Percentiles rank a stretch among this genome's conserved stretches.
phyloP scores from a whole-genome alignment of 2,888 invertebrate genomes.

The Euspilapteryx auroguttella region DNA sequence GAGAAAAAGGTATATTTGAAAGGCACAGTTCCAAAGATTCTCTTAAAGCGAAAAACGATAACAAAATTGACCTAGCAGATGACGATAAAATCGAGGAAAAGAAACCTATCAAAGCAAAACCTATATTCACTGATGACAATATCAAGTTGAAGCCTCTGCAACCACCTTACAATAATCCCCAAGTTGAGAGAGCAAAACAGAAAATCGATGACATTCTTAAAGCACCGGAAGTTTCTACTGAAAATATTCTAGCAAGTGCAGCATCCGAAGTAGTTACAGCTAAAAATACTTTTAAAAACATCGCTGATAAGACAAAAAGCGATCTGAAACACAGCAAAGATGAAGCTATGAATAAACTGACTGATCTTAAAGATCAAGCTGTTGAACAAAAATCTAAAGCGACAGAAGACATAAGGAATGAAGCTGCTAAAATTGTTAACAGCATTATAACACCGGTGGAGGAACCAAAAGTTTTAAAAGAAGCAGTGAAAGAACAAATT shows the following conservation, averaged over 20 bases:
- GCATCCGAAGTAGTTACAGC: slow-evolving; percentile 17
- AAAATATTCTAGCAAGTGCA: slow-evolving; percentile 31
- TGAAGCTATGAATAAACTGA: slow-evolving; percentile 20
- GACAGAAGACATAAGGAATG: slow-evolving; percentile 30
- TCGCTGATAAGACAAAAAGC: slow-evolving; percentile 13
- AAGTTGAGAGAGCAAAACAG: slow-evolving; percentile 46
- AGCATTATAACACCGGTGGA: slow-evolving; percentile 51
- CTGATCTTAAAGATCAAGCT: slow-evolving; percentile 24
- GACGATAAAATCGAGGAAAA: slow-evolving; percentile 13
- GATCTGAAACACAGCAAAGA: not conserved
- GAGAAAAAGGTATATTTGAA: slow-evolving; percentile 50
- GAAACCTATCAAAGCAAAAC: slow-evolving; percentile 12
- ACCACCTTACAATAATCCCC: slow-evolving; percentile 48
- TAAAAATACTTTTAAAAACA: slow-evolving; percentile 20
- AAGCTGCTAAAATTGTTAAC: slow-evolving; percentile 42
- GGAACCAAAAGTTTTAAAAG: slow-evolving; percentile 24
- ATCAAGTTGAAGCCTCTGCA: slow-evolving; percentile 38
- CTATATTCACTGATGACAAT: slow-evolving; percentile 30
- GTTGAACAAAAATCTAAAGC: slow-evolving; percentile 18
- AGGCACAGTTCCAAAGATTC: slow-evolving; percentile 47
- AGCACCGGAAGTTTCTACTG: slow-evolving; percentile 46
- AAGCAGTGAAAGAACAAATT: slow-evolving; percentile 13
- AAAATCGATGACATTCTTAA: slow-evolving; percentile 50
- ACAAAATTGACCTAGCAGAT: slow-evolving; percentile 10
- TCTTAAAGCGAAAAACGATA: slow-evolving; percentile 32